These are phyloP conservation scores for Dromaius novaehollandiae DNA, from an alignment of 2,113 vertebrate species.

Conservation along the genomic window DNA sequence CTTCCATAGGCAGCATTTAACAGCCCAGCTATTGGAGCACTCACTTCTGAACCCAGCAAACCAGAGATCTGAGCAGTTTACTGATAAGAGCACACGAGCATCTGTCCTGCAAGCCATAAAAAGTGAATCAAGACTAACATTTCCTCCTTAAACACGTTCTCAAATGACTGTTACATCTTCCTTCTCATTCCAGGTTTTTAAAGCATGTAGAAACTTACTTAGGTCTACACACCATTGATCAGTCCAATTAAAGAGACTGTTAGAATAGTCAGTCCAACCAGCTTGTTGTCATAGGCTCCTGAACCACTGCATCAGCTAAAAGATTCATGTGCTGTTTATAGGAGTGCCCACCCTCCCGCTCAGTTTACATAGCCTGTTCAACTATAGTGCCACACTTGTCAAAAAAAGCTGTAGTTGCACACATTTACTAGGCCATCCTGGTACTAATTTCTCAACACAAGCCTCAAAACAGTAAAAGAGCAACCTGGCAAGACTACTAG, in stretches of 20 bases:
- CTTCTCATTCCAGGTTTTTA: background rate
- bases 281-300: background rate
- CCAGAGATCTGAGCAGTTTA: background rate
- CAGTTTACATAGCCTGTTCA: conserved; percentile 23
- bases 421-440: background rate
- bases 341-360: background rate
- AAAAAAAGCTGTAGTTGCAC: background rate
- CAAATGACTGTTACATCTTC: background rate
- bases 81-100: background rate
- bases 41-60: background rate
- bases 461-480: background rate
- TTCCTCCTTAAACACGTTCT: background rate
- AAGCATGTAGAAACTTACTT: background rate
- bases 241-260: background rate
- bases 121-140: background rate
- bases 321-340: background rate
- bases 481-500: background rate
- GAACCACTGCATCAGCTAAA: background rate
- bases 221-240: background rate
- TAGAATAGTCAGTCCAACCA: background rate
- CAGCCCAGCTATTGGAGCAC: background rate
- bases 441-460: background rate
- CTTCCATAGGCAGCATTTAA: background rate
- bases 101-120: background rate
- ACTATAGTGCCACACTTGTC: background rate